phyloP scores from a whole-genome alignment of 2,888 invertebrate species.

The Trisateles emortualis region DNA sequence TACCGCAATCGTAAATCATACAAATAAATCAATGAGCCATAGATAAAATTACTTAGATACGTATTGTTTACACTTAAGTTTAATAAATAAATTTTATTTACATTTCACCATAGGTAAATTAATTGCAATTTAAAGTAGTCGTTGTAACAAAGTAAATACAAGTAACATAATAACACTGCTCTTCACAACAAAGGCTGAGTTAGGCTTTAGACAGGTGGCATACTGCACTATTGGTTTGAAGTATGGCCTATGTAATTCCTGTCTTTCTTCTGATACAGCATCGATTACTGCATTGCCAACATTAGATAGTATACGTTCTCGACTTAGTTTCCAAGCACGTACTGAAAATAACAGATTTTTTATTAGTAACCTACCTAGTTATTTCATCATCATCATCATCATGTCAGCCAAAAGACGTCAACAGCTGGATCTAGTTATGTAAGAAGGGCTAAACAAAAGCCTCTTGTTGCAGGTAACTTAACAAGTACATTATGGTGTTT shows the following conservation, averaged over 20 bases:
- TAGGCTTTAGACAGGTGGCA: slow-evolving; percentile 70
- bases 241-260: slow-evolving; percentile 66
- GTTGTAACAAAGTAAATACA: slow-evolving; percentile 61
- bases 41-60: no score
- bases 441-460: no score
- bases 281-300: slow-evolving; percentile 53
- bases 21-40: no score
- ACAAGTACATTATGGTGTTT: no score
- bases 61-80: no score
- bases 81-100: not conserved
- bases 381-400: no score
- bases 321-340: slow-evolving; percentile 75
- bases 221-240: slow-evolving; percentile 64
- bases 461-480: no score
- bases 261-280: slow-evolving; percentile 47
- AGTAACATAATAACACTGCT: slow-evolving; percentile 72
- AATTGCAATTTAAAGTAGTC: slow-evolving; percentile 44
- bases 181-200: slow-evolving; percentile 61
- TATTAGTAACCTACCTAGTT: no score
- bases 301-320: slow-evolving; percentile 55
- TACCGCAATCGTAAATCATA: no score
- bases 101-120: not conserved
- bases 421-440: no score
- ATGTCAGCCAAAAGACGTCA: no score
- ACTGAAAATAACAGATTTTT: slow-evolving; percentile 59